phyloP scores from a whole-genome alignment of 2,888 invertebrate genomes.

The Ferrisia virgata region DNA sequence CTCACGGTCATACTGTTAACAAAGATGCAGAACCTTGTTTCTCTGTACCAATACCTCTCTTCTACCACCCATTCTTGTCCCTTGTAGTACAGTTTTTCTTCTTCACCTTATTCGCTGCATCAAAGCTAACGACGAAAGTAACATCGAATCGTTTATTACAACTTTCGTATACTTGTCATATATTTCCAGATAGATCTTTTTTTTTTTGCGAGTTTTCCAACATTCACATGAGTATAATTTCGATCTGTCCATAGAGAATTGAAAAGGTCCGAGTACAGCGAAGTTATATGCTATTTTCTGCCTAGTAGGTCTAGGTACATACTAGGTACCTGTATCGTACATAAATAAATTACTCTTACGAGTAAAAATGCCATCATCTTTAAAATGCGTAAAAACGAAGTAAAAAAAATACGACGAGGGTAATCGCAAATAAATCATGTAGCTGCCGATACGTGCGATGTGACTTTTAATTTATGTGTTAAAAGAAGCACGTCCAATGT shows the following conservation, averaged over 20 bases:
- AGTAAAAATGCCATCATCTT: background rate
- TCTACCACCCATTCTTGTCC: too few relatives aligned
- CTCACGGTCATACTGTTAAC: background rate
- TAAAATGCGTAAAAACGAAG: background rate
- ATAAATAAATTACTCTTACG: background rate
- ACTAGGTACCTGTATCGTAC: background rate
- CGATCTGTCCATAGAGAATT: background rate
- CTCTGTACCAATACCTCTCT: background rate
- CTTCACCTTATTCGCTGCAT: background rate
- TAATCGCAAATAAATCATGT: slow-evolving; percentile 8
- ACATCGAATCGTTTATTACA: background rate
- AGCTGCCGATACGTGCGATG: background rate
- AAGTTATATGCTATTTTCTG: background rate
- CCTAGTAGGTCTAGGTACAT: too few relatives aligned
- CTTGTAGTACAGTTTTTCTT: too few relatives aligned
- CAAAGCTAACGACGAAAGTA: background rate
- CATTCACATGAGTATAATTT: background rate
- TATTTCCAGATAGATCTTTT: too few relatives aligned
- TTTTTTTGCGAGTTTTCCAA: background rate
- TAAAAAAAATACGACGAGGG: background rate
- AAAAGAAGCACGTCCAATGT: slow-evolving; percentile 13
- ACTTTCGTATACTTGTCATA: too few relatives aligned
- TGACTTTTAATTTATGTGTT: slow-evolving; percentile 20
- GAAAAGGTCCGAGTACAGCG: background rate
- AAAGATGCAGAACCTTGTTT: background rate